phyloP scores from a whole-genome alignment of 2,113 vertebrate species.

The Pelusios castaneus region DNA sequence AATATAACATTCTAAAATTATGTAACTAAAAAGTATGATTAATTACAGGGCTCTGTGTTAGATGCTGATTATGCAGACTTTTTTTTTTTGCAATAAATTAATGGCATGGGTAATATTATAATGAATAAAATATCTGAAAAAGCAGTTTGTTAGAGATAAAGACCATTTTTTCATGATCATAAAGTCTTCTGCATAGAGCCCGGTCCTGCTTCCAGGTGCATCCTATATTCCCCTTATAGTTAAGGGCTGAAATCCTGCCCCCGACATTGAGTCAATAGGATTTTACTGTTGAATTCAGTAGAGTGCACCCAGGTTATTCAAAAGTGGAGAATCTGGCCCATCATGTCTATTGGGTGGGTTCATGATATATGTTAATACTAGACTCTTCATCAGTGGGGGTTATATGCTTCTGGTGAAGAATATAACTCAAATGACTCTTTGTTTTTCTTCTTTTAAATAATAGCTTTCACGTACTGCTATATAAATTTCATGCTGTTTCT shows the following conservation, averaged over 20 bases:
- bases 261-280: not conserved
- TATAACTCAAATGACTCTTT: not conserved
- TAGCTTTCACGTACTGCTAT: not conserved
- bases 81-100: not conserved
- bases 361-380: not conserved
- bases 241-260: not conserved
- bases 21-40: not conserved
- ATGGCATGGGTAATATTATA: not conserved
- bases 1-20: not conserved
- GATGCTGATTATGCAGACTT: not conserved
- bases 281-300: not conserved
- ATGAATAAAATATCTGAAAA: not conserved
- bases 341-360: not conserved
- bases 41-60: not conserved
- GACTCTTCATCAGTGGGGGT: not conserved
- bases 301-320: not conserved
- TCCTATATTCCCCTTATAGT: not conserved
- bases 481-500: not conserved
- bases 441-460: not conserved
- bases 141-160: not conserved
- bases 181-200: not conserved
- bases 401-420: not conserved
- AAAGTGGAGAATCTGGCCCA: not conserved
- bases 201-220: not conserved
- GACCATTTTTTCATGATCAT: not conserved